Conservation (phyloP, 2,888 invertebrate species). For the Lumbricus terrestris region DNA sequence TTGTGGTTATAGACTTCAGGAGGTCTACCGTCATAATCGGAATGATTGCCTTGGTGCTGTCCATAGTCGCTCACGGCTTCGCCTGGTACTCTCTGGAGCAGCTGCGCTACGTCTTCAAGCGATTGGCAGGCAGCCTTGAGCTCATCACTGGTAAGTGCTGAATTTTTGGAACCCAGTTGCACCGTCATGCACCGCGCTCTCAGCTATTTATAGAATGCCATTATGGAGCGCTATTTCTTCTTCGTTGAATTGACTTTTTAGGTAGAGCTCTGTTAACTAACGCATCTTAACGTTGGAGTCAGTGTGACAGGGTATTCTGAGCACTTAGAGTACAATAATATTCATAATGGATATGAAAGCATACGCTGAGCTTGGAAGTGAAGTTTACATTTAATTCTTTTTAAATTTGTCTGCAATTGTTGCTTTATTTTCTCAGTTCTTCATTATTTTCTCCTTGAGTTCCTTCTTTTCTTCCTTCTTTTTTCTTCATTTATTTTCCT, state of each 20-base stretch:
- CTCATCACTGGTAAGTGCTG: constrained; percentile 71
- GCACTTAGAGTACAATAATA: too few species aligned
- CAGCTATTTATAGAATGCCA: neutral
- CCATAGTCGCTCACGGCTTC: constrained; percentile 78
- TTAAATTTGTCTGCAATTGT: too few species aligned
- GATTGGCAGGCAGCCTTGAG: constrained; percentile 79
- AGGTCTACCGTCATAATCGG: constrained; percentile 81
- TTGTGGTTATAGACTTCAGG: constrained; percentile 70
- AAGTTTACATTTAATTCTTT: too few species aligned
- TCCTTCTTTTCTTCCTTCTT: neutral
- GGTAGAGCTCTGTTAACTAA: neutral
- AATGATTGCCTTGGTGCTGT: constrained; percentile 76
- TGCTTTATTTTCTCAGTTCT: too few species aligned
- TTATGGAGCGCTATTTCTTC: neutral
- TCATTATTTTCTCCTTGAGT: neutral
- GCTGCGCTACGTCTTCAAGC: constrained; percentile 85
- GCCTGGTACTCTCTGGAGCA: constrained; percentile 80
- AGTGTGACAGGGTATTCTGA: too few species aligned
- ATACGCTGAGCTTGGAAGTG: too few species aligned
- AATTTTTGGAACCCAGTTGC: neutral
- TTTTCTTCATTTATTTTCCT: neutral
- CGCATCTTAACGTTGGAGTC: neutral
- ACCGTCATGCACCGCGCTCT: neutral
- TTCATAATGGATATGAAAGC: too few species aligned
- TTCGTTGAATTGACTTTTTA: neutral